Evolutionary conservation across 2,888 invertebrate species (phyloP).

Genomic region (Bellardia bayeri): DNA sequence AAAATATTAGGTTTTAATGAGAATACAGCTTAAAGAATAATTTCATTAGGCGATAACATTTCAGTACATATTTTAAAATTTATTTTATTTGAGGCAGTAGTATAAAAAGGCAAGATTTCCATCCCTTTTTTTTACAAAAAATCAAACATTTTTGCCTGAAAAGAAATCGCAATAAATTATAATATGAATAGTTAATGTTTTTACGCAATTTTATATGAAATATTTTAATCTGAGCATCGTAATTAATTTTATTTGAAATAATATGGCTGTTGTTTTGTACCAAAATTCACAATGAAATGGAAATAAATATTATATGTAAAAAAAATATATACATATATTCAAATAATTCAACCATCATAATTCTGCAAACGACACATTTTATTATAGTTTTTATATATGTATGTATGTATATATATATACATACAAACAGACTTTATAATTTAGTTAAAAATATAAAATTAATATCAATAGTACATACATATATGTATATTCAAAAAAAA

Average conservation of each 20-base stretch:
- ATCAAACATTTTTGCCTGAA: no score
- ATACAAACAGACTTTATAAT: not conserved
- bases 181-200: no score
- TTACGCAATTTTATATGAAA: no score
- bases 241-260: no score
- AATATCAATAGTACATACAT: conserved; percentile 1
- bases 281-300: conserved; percentile 39
- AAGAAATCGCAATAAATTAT: no score
- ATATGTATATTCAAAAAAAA: not conserved
- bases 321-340: not conserved
- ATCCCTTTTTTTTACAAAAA: no score
- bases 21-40: no score
- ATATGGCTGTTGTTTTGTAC: not conserved
- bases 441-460: conserved; percentile 15
- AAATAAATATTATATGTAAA: conserved; percentile 4
- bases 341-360: conserved; percentile 45
- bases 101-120: no score
- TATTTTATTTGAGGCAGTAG: no score
- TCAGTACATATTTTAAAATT: no score
- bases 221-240: no score
- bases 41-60: no score
- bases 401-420: not conserved
- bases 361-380: conserved; percentile 56
- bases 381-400: not conserved
- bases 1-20: not conserved